These are phyloP conservation scores for Rhea pennata DNA, from an alignment of 2,113 vertebrate species.

Conservation along the genomic window DNA sequence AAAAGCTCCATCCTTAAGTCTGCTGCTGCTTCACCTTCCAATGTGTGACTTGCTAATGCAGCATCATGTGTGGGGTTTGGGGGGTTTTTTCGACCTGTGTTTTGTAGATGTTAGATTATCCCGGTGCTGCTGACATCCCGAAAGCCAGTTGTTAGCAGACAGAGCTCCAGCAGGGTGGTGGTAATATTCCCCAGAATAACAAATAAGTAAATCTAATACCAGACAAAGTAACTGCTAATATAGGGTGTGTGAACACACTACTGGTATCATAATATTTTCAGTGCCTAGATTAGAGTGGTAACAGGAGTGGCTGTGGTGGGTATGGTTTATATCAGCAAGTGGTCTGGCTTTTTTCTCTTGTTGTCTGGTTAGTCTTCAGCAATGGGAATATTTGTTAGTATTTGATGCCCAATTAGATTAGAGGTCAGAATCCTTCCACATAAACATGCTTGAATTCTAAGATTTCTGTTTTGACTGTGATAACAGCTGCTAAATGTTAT, in stretches of 20 bases:
- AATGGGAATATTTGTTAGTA: fast-evolving
- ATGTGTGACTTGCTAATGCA: background rate
- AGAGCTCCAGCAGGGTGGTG: background rate
- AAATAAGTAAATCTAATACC: background rate
- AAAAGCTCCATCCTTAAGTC: background rate
- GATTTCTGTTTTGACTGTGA: background rate
- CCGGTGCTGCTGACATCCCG: background rate
- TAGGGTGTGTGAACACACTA: background rate
- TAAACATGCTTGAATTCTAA: background rate
- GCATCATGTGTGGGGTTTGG: background rate
- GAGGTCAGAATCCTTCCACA: background rate
- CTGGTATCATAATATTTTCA: background rate
- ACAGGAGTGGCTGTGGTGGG: background rate
- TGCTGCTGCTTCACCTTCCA: background rate
- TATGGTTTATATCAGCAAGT: too few species aligned
- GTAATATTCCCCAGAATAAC: background rate
- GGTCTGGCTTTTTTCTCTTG: background rate
- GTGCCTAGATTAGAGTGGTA: background rate
- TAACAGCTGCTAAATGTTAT: constrained; percentile 35
- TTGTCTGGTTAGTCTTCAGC: background rate
- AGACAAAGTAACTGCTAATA: background rate
- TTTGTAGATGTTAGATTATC: background rate
- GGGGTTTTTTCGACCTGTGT: background rate
- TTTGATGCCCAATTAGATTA: background rate
- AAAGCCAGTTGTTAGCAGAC: background rate